A percentile compares a stretch with the other conserved stretches of the same genome.
Evolutionary conservation across 2,113 vertebrate genomes (phyloP).

Genomic region (Phocoena phocoena): DNA sequence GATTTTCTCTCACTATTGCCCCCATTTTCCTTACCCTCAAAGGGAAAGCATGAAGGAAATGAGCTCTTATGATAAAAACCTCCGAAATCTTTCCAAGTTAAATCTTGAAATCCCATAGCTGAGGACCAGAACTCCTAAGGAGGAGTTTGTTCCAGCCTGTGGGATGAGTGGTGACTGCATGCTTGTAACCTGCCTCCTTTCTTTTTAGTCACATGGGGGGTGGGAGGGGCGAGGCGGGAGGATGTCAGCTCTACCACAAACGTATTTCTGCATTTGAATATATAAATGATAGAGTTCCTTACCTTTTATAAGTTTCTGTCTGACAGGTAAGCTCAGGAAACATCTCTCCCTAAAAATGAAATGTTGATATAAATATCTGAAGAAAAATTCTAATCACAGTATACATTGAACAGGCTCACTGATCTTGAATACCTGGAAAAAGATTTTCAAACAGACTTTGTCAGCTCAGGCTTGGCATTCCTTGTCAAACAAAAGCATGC

Average conservation of each 20-base stretch:
- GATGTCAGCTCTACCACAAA: conserved; percentile 83
- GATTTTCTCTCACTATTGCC: background rate
- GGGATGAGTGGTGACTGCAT: conserved; percentile 64
- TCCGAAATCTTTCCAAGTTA: background rate
- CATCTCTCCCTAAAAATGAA: conserved; percentile 91
- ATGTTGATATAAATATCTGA: conserved; percentile 98
- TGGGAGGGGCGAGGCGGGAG: background rate
- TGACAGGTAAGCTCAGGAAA: conserved; percentile 88
- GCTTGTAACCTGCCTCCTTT: conserved; percentile 71
- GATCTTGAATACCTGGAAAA: conserved; percentile 94
- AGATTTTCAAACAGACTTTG: conserved; percentile 92
- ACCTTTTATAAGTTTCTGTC: conserved; percentile 84
- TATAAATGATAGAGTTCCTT: conserved; percentile 86
- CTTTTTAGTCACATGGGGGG: conserved; percentile 80
- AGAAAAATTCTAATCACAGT: conserved; percentile 97
- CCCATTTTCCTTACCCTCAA: conserved; percentile 22
- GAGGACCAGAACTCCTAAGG: conserved; percentile 62
- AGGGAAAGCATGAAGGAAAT: conserved; percentile 67
- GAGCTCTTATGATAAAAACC: conserved; percentile 73
- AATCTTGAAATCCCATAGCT: conserved; percentile 57
- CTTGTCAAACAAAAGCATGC: conserved; percentile 95
- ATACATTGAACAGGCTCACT: conserved; percentile 93
- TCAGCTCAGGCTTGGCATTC: conserved; percentile 91
- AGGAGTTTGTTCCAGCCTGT: conserved; percentile 72
- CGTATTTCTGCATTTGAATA: conserved; percentile 87